These are phyloP conservation scores for Moxostoma hubbsi DNA, from an alignment of 2,797 vertebrate genomes.

Conservation along the genomic window DNA sequence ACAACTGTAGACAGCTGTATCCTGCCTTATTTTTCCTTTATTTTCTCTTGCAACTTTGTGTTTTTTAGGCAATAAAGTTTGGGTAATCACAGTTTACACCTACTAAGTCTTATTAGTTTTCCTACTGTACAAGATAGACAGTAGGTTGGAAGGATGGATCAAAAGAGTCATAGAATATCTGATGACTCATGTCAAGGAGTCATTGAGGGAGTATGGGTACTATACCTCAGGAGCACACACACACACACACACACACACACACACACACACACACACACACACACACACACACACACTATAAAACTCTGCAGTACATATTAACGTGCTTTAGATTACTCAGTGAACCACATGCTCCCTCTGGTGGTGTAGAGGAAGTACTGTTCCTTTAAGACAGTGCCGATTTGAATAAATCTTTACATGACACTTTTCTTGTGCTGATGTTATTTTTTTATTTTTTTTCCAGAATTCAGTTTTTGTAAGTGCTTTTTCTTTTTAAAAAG, in stretches of 20 bases:
- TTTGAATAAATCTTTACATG: background rate
- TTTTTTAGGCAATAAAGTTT: too few relatives aligned
- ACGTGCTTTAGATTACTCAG: background rate
- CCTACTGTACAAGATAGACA: too few relatives aligned
- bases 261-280: too few relatives aligned
- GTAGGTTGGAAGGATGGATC: background rate
- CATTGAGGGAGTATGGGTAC: background rate
- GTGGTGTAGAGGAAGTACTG: constrained; percentile 11
- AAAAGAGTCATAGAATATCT: background rate
- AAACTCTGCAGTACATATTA: background rate
- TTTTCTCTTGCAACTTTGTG: background rate
- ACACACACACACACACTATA: too few relatives aligned
- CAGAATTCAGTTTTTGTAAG: too few relatives aligned
- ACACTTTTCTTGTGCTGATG: too few relatives aligned
- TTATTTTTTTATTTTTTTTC: background rate
- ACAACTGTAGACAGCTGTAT: constrained; percentile 1
- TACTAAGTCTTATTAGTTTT: background rate
- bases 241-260: background rate
- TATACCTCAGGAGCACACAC: background rate
- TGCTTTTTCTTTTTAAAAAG: background rate
- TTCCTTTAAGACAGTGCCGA: background rate
- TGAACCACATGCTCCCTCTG: constrained; percentile 44
- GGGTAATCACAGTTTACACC: too few relatives aligned
- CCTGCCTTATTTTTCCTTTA: background rate
- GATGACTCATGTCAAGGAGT: background rate